These are phyloP conservation scores for Leptinotarsa tumamoca DNA, from an alignment of 2,888 invertebrate species.

Conservation along the genomic window DNA sequence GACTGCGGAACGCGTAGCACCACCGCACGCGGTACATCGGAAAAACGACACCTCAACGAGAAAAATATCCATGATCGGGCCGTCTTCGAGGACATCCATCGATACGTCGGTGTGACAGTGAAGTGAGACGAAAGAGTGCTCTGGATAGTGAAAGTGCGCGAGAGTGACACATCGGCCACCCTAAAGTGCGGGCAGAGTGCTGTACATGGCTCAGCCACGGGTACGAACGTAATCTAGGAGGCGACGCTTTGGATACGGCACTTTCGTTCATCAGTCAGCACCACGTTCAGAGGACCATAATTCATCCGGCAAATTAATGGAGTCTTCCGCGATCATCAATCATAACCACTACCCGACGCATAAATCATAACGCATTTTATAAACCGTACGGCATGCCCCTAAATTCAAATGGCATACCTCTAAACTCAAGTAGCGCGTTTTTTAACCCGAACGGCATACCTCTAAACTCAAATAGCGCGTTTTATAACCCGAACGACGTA, in stretches of 20 bases:
- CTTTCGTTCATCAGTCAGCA: constrained; percentile 27
- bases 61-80: constrained; percentile 51
- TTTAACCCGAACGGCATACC: neutral
- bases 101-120: constrained; percentile 56
- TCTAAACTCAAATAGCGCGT: neutral
- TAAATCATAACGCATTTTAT: neutral
- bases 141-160: constrained; percentile 46
- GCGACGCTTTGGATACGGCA: constrained; percentile 51
- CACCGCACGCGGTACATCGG: constrained; percentile 66
- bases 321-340: constrained; percentile 52
- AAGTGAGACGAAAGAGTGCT: constrained; percentile 51
- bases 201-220: constrained; percentile 91
- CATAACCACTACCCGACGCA: constrained; percentile 37
- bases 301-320: constrained; percentile 55
- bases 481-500: neutral
- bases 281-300: constrained; percentile 51
- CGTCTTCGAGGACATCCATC: constrained; percentile 43
- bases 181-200: constrained; percentile 76
- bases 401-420: neutral
- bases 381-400: neutral
- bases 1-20: constrained; percentile 75
- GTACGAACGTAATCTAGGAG: constrained; percentile 71
- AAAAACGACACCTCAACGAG: constrained; percentile 52
- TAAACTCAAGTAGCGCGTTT: neutral
- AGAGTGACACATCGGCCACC: constrained; percentile 55